Percentiles rank a stretch among this genome's conserved stretches.
Conservation (phyloP, 2,888 invertebrate species). For the Erebia epiphron region DNA sequence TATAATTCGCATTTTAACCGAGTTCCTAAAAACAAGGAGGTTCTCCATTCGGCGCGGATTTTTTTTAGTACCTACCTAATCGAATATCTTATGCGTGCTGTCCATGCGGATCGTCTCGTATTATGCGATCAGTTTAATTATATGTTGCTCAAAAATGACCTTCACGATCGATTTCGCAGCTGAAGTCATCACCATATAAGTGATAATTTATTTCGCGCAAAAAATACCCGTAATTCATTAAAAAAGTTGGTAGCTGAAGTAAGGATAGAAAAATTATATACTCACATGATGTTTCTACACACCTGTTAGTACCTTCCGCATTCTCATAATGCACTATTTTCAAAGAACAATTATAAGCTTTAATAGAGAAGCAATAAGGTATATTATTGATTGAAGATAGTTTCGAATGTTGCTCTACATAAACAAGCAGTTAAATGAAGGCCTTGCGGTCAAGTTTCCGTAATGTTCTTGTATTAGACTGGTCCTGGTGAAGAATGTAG, state of each 20-base stretch:
- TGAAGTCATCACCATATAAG: slow-evolving; percentile 1
- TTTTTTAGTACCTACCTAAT: too few relatives aligned
- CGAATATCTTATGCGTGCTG: too few relatives aligned
- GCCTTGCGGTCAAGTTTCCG: slow-evolving; percentile 77
- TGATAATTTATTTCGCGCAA: not conserved
- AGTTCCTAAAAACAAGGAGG: too few relatives aligned
- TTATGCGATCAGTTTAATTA: too few relatives aligned
- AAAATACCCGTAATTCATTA: slow-evolving; percentile 8
- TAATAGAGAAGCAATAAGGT: slow-evolving; percentile 26
- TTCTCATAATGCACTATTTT: slow-evolving; percentile 40
- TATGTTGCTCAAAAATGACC: too few relatives aligned
- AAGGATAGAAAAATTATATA: slow-evolving; percentile 40
- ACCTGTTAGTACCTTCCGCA: slow-evolving; percentile 46
- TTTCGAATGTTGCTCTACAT: slow-evolving; percentile 56
- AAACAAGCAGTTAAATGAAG: slow-evolving; percentile 59
- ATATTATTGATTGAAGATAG: slow-evolving; percentile 26
- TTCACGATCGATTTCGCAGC: too few relatives aligned
- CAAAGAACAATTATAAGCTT: slow-evolving; percentile 31
- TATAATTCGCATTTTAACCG: too few relatives aligned
- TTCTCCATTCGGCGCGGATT: too few relatives aligned
- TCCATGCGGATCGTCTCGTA: too few relatives aligned
- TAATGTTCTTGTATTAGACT: slow-evolving; percentile 61
- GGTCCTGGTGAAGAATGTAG: slow-evolving; percentile 42
- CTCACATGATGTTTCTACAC: slow-evolving; percentile 37
- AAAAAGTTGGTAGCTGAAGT: slow-evolving; percentile 24